phyloP scores from a whole-genome alignment of 1,140 invertebrate genomes.

The Bilobella aurantiaca region DNA sequence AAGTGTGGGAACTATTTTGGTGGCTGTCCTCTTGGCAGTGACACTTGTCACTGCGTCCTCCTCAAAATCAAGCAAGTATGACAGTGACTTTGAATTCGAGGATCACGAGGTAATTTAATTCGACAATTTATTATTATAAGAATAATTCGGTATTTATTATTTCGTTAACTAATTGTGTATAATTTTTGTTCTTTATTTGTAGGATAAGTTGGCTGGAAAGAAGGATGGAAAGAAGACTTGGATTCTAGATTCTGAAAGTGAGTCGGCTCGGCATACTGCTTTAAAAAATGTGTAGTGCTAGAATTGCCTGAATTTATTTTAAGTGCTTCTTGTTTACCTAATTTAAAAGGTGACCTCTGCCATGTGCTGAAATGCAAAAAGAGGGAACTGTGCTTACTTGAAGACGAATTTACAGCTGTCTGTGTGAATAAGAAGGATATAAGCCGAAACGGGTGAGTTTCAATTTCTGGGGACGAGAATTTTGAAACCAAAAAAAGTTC shows the following conservation, averaged over 20 bases:
- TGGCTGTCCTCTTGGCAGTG: not conserved
- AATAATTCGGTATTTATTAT: not conserved
- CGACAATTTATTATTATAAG: not conserved
- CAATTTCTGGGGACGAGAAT: not conserved
- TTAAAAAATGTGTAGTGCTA: not conserved
- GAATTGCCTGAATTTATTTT: not conserved
- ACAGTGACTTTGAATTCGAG: constrained; percentile 2
- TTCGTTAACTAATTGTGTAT: not conserved
- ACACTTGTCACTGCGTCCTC: not conserved
- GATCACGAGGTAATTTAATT: not conserved
- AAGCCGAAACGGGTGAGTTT: constrained; percentile 63
- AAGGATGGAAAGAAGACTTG: constrained; percentile 36
- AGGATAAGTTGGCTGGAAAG: constrained; percentile 29
- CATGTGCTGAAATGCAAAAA: constrained; percentile 74
- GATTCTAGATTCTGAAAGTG: constrained; percentile 35
- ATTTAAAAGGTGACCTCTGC: constrained; percentile 72
- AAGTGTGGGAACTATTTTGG: too few relatives aligned
- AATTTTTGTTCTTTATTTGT: constrained; percentile 4
- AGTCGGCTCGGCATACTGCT: constrained; percentile 19
- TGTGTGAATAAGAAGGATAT: constrained; percentile 77
- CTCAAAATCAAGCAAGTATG: not conserved
- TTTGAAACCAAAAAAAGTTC: not conserved
- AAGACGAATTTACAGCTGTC: constrained; percentile 73
- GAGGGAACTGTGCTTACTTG: constrained; percentile 72
- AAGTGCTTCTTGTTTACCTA: too few relatives aligned